These are phyloP conservation scores for Pseudobourletiella spinata DNA, from an alignment of 1,140 invertebrate genomes.

Conservation along the genomic window DNA sequence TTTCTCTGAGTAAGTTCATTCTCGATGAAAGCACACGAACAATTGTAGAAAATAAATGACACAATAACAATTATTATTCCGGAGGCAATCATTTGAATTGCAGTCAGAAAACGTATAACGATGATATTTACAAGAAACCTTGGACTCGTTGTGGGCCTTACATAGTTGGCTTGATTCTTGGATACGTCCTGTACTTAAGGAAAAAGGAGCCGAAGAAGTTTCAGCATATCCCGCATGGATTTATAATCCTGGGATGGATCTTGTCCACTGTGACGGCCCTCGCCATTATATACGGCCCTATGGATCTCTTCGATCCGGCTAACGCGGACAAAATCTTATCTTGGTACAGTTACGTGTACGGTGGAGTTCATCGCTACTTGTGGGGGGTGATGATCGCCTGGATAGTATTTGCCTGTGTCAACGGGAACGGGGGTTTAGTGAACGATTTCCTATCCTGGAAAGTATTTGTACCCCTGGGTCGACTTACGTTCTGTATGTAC, in stretches of 20 bases:
- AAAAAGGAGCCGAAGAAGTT: neutral
- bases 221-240: neutral
- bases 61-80: neutral
- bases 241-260: conserved; percentile 38
- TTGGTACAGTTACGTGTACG: conserved; percentile 49
- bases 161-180: conserved; percentile 10
- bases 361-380: conserved; percentile 48
- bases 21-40: neutral
- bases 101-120: no score
- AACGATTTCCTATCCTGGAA: conserved; percentile 48
- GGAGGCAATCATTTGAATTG: neutral
- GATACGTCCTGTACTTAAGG: neutral
- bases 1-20: neutral
- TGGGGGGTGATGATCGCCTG: conserved; percentile 55
- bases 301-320: conserved; percentile 38
- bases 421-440: conserved; percentile 52
- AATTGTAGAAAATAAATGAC: neutral
- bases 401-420: conserved; percentile 57
- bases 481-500: conserved; percentile 51
- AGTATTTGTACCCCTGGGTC: conserved; percentile 46
- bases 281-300: conserved; percentile 38
- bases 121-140: conserved; percentile 41
- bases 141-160: no score
- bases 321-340: conserved; percentile 31
- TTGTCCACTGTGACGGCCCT: conserved; percentile 33